Evolutionary conservation across 1,140 invertebrate genomes (phyloP).

Genomic region (Ganaspis sp.): DNA sequence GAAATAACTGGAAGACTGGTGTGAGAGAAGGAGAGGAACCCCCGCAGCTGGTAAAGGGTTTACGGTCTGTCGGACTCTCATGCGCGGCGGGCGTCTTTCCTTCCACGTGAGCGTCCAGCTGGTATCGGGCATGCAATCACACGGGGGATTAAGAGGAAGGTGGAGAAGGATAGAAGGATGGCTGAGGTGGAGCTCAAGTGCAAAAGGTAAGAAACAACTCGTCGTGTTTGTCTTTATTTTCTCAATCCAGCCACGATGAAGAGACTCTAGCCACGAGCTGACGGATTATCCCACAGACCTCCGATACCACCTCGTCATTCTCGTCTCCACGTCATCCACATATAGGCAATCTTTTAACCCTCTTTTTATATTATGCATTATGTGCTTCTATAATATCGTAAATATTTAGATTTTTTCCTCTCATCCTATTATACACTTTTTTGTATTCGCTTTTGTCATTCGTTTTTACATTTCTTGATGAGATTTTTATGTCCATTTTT

Average conservation of each 20-base stretch:
- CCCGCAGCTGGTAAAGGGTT: conserved; percentile 72
- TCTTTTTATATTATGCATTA: conserved; percentile 3
- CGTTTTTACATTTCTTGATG: not conserved
- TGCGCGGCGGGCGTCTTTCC: conserved; percentile 67
- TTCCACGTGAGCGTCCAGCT: conserved; percentile 71
- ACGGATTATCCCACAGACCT: conserved; percentile 65
- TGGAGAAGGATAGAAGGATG: conserved; percentile 58
- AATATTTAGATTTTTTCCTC: conserved; percentile 11
- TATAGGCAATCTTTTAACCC: not conserved
- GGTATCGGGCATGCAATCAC: conserved; percentile 73
- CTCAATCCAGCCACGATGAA: conserved; percentile 49
- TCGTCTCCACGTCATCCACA: conserved; percentile 11
- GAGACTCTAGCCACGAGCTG: conserved; percentile 51
- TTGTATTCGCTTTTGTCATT: not conserved
- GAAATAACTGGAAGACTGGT: conserved; percentile 51
- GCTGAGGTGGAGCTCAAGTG: conserved; percentile 44
- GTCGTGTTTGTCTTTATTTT: conserved; percentile 69
- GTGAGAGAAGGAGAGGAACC: conserved; percentile 58
- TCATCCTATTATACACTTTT: not conserved
- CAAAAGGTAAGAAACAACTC: conserved; percentile 32
- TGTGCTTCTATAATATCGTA: not conserved
- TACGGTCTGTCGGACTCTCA: conserved; percentile 66
- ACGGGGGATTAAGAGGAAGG: conserved; percentile 71
- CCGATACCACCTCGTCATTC: conserved; percentile 57
- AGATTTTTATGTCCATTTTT: too few relatives aligned